phyloP scores from a whole-genome alignment of 1,140 invertebrate species.

The Gerris buenoi region DNA sequence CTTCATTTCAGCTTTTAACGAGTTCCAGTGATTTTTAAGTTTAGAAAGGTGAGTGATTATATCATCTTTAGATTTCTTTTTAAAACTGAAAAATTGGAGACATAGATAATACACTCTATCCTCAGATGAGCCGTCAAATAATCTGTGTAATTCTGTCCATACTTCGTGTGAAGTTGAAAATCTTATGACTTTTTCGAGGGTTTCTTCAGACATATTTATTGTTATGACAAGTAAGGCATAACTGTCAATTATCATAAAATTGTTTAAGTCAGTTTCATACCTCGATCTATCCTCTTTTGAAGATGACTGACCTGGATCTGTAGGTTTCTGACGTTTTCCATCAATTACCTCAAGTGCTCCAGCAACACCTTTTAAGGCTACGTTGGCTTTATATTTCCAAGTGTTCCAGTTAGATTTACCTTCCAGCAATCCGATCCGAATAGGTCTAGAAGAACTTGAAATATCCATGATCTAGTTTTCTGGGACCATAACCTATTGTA shows the following conservation, averaged over 20 bases:
- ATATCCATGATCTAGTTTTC: background rate
- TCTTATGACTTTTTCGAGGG: background rate
- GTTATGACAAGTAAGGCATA: background rate
- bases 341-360: background rate
- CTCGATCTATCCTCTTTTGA: background rate
- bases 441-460: background rate
- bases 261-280: background rate
- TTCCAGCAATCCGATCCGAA: background rate
- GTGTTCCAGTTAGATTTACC: background rate
- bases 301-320: background rate
- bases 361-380: background rate
- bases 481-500: background rate
- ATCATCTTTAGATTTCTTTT: background rate
- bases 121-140: background rate
- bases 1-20: background rate
- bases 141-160: background rate
- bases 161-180: background rate
- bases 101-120: background rate
- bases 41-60: background rate
- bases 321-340: background rate
- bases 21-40: background rate
- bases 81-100: background rate
- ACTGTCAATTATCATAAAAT: background rate
- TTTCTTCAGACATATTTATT: background rate
- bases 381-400: slow-evolving; percentile 1